A percentile compares a stretch with the other conserved stretches of the same genome.
Evolutionary conservation across 2,888 invertebrate species (phyloP).

Genomic region (Diarsia rubi): DNA sequence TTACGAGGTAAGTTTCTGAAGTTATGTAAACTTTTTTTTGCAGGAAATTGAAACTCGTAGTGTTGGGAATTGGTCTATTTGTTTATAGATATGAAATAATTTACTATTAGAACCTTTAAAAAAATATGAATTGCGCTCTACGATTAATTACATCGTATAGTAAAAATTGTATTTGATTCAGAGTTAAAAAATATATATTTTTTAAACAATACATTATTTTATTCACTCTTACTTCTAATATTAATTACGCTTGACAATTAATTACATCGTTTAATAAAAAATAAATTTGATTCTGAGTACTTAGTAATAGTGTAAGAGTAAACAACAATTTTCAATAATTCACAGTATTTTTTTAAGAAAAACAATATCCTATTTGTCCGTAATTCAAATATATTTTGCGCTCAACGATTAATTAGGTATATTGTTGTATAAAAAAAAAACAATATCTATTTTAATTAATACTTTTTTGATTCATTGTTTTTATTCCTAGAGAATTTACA

Average conservation of each 20-base stretch:
- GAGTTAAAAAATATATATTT: background rate
- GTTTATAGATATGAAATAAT: background rate
- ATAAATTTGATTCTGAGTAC: no score
- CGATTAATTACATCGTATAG: background rate
- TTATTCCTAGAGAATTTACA: background rate
- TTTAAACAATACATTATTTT: background rate
- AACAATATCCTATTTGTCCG: no score
- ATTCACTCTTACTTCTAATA: background rate
- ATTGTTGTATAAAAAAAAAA: no score
- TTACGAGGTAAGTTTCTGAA: slow-evolving; percentile 63
- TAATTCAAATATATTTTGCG: no score
- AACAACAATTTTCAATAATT: no score
- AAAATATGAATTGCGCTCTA: background rate
- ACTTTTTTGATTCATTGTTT: no score
- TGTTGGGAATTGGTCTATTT: background rate
- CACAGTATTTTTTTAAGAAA: no score
- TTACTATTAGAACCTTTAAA: background rate
- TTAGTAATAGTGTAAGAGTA: no score
- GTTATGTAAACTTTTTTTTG: slow-evolving; percentile 62
- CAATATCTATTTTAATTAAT: background rate
- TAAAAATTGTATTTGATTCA: background rate
- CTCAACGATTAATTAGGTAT: no score
- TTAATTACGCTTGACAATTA: no score
- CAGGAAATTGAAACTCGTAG: background rate
- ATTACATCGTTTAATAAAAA: no score